Evolutionary conservation across 1,140 invertebrate species (phyloP).

Genomic region (Drosophila yakuba): DNA sequence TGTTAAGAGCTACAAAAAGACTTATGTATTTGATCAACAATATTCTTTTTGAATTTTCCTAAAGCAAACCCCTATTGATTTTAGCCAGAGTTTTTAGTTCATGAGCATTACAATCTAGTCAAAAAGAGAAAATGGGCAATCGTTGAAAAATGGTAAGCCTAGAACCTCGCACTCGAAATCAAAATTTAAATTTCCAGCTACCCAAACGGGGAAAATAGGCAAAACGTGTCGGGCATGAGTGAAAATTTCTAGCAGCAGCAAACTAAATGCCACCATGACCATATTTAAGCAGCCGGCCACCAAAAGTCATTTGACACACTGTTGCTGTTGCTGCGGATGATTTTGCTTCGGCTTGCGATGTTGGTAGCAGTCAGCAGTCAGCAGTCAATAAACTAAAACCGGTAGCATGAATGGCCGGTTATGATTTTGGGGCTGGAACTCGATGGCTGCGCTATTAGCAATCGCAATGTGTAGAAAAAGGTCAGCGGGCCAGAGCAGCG

Average conservation of each 20-base stretch:
- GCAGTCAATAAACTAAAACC: conserved; percentile 79
- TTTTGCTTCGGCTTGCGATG: conserved; percentile 11
- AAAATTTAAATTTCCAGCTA: conserved; percentile 41
- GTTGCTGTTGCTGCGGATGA: conserved; percentile 32
- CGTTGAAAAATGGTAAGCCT: not conserved
- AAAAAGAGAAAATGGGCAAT: conserved; percentile 66
- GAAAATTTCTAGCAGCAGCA: conserved; percentile 67
- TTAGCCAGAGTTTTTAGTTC: not conserved
- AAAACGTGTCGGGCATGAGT: conserved; percentile 75
- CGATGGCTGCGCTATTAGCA: conserved; percentile 47
- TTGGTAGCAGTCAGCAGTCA: conserved; percentile 2
- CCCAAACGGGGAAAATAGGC: conserved; percentile 73
- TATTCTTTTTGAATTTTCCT: no score
- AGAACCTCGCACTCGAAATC: conserved; percentile 27
- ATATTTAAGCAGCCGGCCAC: conserved; percentile 65
- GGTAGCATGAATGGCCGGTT: conserved; percentile 76
- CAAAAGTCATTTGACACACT: conserved; percentile 64
- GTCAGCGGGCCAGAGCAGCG: conserved; percentile 61
- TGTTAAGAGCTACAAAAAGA: no score
- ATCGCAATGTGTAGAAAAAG: conserved; percentile 62
- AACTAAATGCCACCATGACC: conserved; percentile 63
- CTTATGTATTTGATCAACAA: no score
- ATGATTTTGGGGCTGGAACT: conserved; percentile 36
- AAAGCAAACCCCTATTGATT: no score
- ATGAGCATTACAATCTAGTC: conserved; percentile 21